These are phyloP conservation scores for Chrysolina haemoptera DNA, from an alignment of 2,888 invertebrate species.

Conservation along the genomic window DNA sequence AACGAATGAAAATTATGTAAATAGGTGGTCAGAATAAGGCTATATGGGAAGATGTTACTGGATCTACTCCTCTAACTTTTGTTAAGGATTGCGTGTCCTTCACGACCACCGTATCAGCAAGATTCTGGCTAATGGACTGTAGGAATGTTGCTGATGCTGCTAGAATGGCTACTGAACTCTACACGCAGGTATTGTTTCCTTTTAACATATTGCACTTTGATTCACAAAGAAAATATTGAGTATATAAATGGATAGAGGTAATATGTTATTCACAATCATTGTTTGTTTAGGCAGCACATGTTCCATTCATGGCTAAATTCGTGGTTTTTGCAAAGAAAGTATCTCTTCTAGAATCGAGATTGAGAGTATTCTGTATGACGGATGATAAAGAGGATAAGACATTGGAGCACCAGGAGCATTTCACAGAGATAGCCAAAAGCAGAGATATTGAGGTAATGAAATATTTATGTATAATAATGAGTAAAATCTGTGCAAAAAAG, in stretches of 20 bases:
- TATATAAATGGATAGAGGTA: background rate
- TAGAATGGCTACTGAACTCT: slow-evolving; percentile 96
- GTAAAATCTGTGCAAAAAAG: no score
- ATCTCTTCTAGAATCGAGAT: slow-evolving; percentile 87
- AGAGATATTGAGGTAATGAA: slow-evolving; percentile 87
- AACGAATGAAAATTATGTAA: slow-evolving; percentile 7
- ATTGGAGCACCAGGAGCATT: slow-evolving; percentile 93
- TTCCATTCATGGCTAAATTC: slow-evolving; percentile 98
- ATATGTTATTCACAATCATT: background rate
- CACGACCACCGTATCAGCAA: slow-evolving; percentile 98
- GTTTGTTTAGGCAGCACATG: slow-evolving; percentile 75
- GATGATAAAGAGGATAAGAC: slow-evolving; percentile 99
- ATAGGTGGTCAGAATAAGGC: slow-evolving; percentile 94
- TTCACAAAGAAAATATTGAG: no score
- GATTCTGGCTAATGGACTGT: slow-evolving; percentile 99
- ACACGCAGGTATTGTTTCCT: slow-evolving; percentile 78
- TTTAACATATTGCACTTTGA: no score
- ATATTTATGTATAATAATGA: background rate
- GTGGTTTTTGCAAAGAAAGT: slow-evolving; percentile 96
- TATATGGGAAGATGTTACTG: slow-evolving; percentile 99
- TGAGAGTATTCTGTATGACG: slow-evolving; percentile 98
- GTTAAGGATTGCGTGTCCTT: slow-evolving; percentile 98
- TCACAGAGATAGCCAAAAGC: slow-evolving; percentile 96
- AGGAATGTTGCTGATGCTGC: slow-evolving; percentile 95
- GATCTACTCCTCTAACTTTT: slow-evolving; percentile 96